Evolutionary conservation across 2,888 invertebrate species (phyloP), one percentile per base, ranked within the genome.

Genomic region (Folsomia candida): DNA sequence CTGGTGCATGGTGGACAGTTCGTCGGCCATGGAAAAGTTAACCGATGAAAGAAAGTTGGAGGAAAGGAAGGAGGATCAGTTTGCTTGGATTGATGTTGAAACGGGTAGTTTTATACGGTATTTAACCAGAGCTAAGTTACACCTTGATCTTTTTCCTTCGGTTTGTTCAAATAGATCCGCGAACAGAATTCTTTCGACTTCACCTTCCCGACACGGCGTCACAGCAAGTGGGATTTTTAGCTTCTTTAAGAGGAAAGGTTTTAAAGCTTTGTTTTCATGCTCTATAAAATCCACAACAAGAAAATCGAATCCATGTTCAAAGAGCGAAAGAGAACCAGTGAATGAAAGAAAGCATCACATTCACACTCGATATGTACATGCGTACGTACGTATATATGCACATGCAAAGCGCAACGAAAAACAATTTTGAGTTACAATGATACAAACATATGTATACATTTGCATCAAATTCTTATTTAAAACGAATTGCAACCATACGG

Each of bases 101-200:
- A 37, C 6, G 62, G 28, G 37, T 25, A 64, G 22, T 37, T 64
- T 64, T 64, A 47, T 64, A 51, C 63, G 63, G 63, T 64, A 64
- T 64, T 64, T 64, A 64, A 64, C 29, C 25, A 37, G 51, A 51
- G 51, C 51, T 47, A 51, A 64, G 63, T 64, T 64, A 64, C 63
- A 64, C 63, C 63, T 64, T 64, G 63, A 64, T 64, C 63, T 64
- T 64, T 37, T 24, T 54, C 54, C n/a, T 54, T 14, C 18, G 54
- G 18, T 54, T 22, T 20, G 22, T 20, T 54, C 54, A 4, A 54
- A 22, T 20, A 54, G 22, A 54, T 54, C 54, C 54, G 6, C 4
- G 20, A 54, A n/a, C 54, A 54, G 6, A n/a, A n/a, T 54, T 6
- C 54, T 54, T 54, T 54, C 18, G 9, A 54, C 54, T 54, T 22